Conservation (phyloP, 1,140 invertebrate genomes). For the Drosophila miranda region DNA sequence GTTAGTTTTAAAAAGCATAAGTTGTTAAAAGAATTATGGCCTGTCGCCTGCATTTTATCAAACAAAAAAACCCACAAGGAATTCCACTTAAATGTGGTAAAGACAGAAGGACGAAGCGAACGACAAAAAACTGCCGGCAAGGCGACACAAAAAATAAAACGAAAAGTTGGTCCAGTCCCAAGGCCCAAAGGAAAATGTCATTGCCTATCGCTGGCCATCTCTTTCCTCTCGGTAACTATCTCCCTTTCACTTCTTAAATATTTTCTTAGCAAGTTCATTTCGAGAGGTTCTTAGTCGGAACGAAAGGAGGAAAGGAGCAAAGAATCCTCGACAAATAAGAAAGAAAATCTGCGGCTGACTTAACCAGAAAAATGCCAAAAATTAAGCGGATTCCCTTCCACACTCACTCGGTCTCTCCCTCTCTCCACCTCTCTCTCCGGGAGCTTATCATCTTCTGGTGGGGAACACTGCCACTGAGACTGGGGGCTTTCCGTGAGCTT, state of each 20-base stretch:
- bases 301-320: neutral
- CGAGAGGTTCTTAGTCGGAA: slow-evolving; percentile 18
- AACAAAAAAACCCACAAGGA: slow-evolving; percentile 8
- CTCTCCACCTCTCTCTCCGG: neutral
- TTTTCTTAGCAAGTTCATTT: slow-evolving; percentile 57
- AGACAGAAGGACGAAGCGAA: slow-evolving; percentile 2
- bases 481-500: slow-evolving; percentile 43
- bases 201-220: slow-evolving; percentile 27
- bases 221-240: neutral
- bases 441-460: slow-evolving; percentile 27
- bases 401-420: neutral
- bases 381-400: slow-evolving; percentile 66
- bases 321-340: slow-evolving; percentile 28
- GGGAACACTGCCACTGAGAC: neutral
- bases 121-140: neutral
- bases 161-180: neutral
- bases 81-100: slow-evolving; percentile 31
- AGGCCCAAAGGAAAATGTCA: slow-evolving; percentile 29
- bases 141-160: slow-evolving; percentile 5
- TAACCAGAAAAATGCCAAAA: slow-evolving; percentile 78
- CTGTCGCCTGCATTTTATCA: slow-evolving; percentile 28
- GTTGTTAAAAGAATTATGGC: slow-evolving; percentile 43
- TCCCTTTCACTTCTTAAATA: slow-evolving; percentile 54
- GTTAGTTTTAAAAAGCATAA: slow-evolving; percentile 7
- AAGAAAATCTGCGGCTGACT: slow-evolving; percentile 67